These are phyloP conservation scores for Spicauda simplicius DNA, from an alignment of 2,888 invertebrate genomes.

Conservation along the genomic window DNA sequence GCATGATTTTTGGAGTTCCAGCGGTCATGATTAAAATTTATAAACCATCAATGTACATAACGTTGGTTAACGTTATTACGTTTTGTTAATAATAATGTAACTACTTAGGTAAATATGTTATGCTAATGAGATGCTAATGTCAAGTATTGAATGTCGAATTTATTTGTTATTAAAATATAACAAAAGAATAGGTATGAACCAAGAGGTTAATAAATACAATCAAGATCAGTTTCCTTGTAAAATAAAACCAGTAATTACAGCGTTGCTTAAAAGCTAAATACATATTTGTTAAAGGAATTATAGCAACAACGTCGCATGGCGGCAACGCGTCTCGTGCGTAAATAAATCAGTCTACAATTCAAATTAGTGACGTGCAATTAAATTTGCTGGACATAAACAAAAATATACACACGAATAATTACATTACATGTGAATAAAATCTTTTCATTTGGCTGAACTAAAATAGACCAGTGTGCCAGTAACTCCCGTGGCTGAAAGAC, in stretches of 20 bases:
- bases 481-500: constrained; percentile 60
- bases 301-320: neutral
- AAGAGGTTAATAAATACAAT: neutral
- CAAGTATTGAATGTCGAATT: too few species aligned
- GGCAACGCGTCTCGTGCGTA: neutral
- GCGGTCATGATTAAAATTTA: too few species aligned
- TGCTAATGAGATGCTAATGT: too few species aligned
- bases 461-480: constrained; percentile 77
- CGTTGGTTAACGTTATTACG: too few species aligned
- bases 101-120: too few species aligned
- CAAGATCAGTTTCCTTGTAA: neutral
- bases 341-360: constrained; percentile 28
- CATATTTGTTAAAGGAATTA: too few species aligned
- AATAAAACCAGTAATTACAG: neutral
- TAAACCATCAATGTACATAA: too few species aligned
- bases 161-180: neutral
- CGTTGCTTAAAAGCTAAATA: neutral
- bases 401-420: constrained; percentile 53
- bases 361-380: constrained; percentile 40
- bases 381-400: constrained; percentile 45
- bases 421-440: constrained; percentile 55
- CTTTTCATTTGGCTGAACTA: constrained; percentile 62
- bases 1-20: too few species aligned
- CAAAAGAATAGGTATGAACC: neutral
- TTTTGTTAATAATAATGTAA: too few species aligned